phyloP scores from a whole-genome alignment of 2,113 vertebrate species.

The Abramis brama region DNA sequence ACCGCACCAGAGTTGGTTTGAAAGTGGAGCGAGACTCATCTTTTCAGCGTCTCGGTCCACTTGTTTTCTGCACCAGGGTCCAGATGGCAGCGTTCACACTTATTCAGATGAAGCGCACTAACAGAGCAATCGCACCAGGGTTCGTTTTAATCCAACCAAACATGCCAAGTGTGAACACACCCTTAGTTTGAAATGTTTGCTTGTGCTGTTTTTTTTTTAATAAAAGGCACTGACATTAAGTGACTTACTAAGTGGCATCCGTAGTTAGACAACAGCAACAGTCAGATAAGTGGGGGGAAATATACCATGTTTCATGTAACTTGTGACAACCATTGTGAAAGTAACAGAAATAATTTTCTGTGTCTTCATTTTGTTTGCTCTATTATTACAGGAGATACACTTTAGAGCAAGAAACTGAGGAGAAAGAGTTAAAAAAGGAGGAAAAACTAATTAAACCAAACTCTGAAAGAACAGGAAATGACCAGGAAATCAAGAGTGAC shows the following conservation, averaged over 20 bases:
- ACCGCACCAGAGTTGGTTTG: too few species aligned
- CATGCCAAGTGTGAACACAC: too few species aligned
- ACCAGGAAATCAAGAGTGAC: conserved; percentile 27
- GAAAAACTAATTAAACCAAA: neutral
- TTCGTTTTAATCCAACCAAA: too few species aligned
- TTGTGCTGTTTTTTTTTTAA: neutral
- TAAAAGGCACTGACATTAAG: neutral
- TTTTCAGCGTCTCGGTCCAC: too few species aligned
- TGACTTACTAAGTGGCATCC: neutral
- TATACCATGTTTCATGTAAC: neutral
- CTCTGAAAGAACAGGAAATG: conserved; percentile 37
- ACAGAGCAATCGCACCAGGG: too few species aligned
- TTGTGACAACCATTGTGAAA: neutral
- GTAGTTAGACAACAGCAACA: too few species aligned
- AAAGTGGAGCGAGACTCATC: too few species aligned
- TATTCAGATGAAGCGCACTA: too few species aligned
- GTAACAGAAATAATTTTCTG: neutral
- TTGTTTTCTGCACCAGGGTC: too few species aligned
- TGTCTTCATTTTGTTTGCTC: neutral
- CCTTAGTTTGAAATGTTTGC: neutral
- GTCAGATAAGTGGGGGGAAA: too few species aligned
- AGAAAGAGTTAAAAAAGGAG: conserved; percentile 5
- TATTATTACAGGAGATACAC: conserved; percentile 19
- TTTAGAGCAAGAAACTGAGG: neutral
- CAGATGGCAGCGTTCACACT: too few species aligned